Evolutionary conservation across 2,113 vertebrate species (phyloP).

Genomic region (Tretioscincus oriximinensis): DNA sequence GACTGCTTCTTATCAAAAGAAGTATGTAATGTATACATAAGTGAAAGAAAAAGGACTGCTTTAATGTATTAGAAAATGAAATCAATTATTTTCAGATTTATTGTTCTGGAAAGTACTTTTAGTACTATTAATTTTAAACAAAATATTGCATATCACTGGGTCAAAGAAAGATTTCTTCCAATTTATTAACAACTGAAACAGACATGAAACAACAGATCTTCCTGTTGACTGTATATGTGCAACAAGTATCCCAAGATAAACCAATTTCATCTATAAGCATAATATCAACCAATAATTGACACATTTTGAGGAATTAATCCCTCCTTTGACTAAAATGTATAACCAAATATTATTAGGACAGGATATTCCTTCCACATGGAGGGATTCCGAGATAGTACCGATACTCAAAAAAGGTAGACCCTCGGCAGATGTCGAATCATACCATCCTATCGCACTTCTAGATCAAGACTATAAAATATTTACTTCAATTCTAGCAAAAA

Average conservation of each 20-base stretch:
- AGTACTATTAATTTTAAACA: background rate
- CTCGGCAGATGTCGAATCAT: too few species aligned
- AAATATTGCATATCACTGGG: background rate
- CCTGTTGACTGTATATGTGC: background rate
- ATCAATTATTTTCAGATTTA: background rate
- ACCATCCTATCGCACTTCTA: too few species aligned
- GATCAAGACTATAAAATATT: too few species aligned
- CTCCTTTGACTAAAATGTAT: too few species aligned
- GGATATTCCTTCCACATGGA: too few species aligned
- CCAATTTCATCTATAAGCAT: background rate
- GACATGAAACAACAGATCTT: background rate
- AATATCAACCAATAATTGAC: background rate
- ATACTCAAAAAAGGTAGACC: too few species aligned
- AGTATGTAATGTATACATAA: background rate
- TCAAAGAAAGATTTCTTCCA: too few species aligned
- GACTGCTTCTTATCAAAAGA: slow-evolving; percentile 7
- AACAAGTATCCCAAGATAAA: background rate
- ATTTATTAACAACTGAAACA: too few species aligned
- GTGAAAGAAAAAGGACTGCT: background rate
- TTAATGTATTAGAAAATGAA: background rate
- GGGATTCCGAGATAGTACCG: too few species aligned
- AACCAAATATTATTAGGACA: too few species aligned
- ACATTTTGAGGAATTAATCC: too few species aligned
- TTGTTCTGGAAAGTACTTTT: slow-evolving; percentile 1
- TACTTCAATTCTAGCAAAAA: too few species aligned